These are phyloP conservation scores for Seira ritae DNA, from an alignment of 2,888 invertebrate species.

Conservation along the genomic window DNA sequence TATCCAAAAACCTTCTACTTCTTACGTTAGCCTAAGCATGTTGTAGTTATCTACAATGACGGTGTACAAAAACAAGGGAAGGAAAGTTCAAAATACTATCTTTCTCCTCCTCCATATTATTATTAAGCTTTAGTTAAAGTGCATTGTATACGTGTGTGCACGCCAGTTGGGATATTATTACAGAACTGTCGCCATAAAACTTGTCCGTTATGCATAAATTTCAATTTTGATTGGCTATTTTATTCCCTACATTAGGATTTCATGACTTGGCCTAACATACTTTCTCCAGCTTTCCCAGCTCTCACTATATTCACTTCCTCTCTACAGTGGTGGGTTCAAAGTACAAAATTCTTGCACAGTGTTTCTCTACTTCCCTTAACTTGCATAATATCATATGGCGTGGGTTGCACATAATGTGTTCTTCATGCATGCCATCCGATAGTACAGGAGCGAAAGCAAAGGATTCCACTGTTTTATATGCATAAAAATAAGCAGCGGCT, in stretches of 20 bases:
- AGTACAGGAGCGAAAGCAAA: neutral
- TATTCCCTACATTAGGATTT: slow-evolving; percentile 64
- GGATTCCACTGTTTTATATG: neutral
- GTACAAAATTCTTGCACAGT: neutral
- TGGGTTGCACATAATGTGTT: slow-evolving; percentile 7
- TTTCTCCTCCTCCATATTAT: neutral
- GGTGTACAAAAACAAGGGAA: neutral
- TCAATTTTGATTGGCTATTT: slow-evolving; percentile 66
- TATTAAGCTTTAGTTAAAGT: neutral
- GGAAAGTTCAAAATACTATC: neutral
- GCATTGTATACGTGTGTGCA: slow-evolving; percentile 56
- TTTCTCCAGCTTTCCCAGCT: neutral
- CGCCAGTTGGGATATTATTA: slow-evolving; percentile 61
- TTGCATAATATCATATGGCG: neutral
- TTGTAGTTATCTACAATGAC: neutral
- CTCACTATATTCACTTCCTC: neutral
- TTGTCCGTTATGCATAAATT: slow-evolving; percentile 64
- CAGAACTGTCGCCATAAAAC: slow-evolving; percentile 64
- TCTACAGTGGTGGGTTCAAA: too few species aligned
- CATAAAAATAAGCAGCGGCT: neutral
- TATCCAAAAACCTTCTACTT: neutral
- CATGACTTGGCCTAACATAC: slow-evolving; percentile 54
- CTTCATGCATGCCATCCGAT: neutral
- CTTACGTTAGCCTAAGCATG: neutral
- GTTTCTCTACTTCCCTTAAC: neutral